Evolutionary conservation across 2,888 invertebrate genomes (phyloP).

Genomic region (Timandra comae): DNA sequence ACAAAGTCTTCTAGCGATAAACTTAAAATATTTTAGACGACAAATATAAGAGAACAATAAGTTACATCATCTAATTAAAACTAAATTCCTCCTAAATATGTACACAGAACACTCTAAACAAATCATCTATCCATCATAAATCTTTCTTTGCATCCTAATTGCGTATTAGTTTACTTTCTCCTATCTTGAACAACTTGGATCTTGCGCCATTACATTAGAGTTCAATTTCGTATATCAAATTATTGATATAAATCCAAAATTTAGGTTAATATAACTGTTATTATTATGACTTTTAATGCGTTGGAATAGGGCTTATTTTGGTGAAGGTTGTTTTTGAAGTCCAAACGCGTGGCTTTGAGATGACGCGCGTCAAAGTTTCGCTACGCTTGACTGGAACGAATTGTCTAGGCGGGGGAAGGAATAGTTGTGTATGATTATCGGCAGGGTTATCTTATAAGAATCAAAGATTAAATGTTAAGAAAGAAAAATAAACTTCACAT

Average conservation of each 20-base stretch:
- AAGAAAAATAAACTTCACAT: too few species aligned
- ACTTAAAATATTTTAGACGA: too few species aligned
- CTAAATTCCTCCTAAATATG: conserved; percentile 2
- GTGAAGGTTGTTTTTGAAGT: conserved; percentile 25
- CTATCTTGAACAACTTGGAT: conserved; percentile 14
- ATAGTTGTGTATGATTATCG: conserved; percentile 26
- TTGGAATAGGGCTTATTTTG: conserved; percentile 20
- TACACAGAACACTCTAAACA: conserved; percentile 18
- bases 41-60: too few species aligned
- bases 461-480: too few species aligned
- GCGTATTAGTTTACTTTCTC: conserved; percentile 31
- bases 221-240: too few species aligned
- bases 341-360: conserved; percentile 58
- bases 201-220: too few species aligned
- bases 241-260: too few species aligned
- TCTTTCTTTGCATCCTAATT: conserved; percentile 47
- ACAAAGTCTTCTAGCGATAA: too few species aligned
- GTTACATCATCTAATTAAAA: neutral
- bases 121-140: conserved; percentile 43
- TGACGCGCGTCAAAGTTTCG: conserved; percentile 61
- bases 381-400: conserved; percentile 69
- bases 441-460: conserved; percentile 18
- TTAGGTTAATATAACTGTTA: too few species aligned
- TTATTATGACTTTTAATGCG: conserved; percentile 7
- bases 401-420: conserved; percentile 53